Base-by-base conservation (phyloP, 1,140 invertebrate species). In the Drosophila willistoni region DNA sequence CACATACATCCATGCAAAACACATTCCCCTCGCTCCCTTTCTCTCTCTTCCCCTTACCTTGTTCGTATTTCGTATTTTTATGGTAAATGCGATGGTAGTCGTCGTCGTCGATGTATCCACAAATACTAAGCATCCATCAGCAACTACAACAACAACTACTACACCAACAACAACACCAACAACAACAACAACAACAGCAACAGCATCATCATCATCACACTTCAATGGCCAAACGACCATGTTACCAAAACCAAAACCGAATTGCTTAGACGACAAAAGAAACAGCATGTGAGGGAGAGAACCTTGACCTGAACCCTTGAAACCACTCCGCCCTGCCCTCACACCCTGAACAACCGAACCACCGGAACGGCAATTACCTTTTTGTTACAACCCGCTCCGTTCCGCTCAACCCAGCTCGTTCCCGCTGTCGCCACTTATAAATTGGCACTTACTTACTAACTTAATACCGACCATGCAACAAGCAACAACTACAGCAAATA, bases 111-210 rank as follows among this genome's bases (percentile, higher is more conserved):
- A 62, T n/a, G 60, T 59, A 59, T 39, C 60, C 36, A 39, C 59
- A 68, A 66, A 73, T 75, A 17, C 29, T 54, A 47, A 75, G 64
- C 57, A 64, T 68, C 39, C 71, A 75, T 67, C 73, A 51, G 55
- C 72, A 74, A 19, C 34, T 42, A 62, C 71, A 74, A 19, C 34
- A 25, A 62, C 71, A 59, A 63, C 41, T 51, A 36, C 41, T 41
- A 36, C 19, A 22, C 1, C 54, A 56, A 29, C 68, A 56, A 22
- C 42, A 59, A 55, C 61, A 64, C 3, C 54, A 44, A 7, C 71
- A 36, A 36, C 36, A 64, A 22, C 42, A 59, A 55, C 61, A 64
- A 6, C 54, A 44, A 7, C 71, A 36, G 36, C 36, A 64, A 7
- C 68, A 47, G 25, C 36, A 57, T 10, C 70, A 70, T 29, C 54